Evolutionary conservation across 2,797 vertebrate genomes (phyloP), one percentile per base, ranked within the genome.

Genomic region (Brachyalestes nurse): DNA sequence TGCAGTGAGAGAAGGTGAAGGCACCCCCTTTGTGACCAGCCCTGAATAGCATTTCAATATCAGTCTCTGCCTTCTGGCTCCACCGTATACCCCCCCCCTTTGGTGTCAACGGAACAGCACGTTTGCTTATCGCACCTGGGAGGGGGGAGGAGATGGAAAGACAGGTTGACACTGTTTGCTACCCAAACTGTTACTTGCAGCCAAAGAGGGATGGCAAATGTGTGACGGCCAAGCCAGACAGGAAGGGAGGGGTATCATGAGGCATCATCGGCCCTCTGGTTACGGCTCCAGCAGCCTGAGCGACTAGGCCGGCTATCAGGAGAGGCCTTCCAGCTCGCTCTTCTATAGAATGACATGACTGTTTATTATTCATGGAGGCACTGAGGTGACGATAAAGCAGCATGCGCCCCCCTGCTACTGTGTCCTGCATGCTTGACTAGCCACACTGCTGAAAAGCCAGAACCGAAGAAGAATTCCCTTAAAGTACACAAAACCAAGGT

Each of bases 351-450:
- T 81, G 78, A 83, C 86, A 72, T 55, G 28, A 62, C 77, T 85
- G 77, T 51, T 87, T 87, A 85, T 82, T 87, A 87, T 87, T 87
- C 86, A 85, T 74, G 75, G 70, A 80, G 61, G 77, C 83, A 78
- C 73, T 40, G 73, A 70, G 71, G 67, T 65, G 53, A 70, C 74
- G 86, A 87, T 85, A 87, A 87, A 85, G 72, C 73, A 34, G 40
- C 65, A 55, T 58, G 83, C 74, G 67, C 74, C 66, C 58, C 62
- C 38, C 28, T 16, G 21, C 75, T 66, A 75, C 85, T 53, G 67
- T 81, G 77, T 84, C 74, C 74, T 78, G 77, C 76, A 75, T 45
- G 75, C 75, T 82, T 62, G 81, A 62, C 71, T 82, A 79, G 75
- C 67, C 40, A 75, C 70, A 34, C 71, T 73, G 74, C 65, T 65